Conservation (phyloP, 2,888 invertebrate species). For the Cosmia pyralina region DNA sequence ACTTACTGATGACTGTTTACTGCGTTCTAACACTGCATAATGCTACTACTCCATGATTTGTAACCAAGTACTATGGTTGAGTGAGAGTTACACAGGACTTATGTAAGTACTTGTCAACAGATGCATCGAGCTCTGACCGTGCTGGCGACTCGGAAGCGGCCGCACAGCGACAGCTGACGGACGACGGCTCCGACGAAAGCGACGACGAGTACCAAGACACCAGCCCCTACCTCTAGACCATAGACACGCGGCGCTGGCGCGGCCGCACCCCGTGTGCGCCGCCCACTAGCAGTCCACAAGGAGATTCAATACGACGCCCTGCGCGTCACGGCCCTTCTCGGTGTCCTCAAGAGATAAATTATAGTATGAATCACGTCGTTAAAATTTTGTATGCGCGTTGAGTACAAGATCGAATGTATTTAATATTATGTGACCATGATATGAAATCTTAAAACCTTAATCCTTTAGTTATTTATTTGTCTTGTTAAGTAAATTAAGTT, state of each 20-base stretch:
- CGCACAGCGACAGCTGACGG: conserved; percentile 86
- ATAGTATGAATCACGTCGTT: conserved; percentile 76
- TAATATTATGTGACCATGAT: conserved; percentile 71
- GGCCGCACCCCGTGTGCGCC: conserved; percentile 69
- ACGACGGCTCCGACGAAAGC: conserved; percentile 86
- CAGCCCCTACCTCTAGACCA: conserved; percentile 83
- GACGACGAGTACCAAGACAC: conserved; percentile 88
- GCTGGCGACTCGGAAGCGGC: conserved; percentile 81
- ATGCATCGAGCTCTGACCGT: conserved; percentile 87
- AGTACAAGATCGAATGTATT: conserved; percentile 87
- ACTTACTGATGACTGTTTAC: neutral
- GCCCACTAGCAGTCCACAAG: conserved; percentile 65
- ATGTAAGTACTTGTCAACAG: conserved; percentile 69
- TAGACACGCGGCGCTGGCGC: conserved; percentile 44
- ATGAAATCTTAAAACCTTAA: conserved; percentile 65
- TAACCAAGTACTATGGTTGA: neutral
- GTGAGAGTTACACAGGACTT: neutral
- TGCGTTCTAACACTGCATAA: conserved; percentile 5
- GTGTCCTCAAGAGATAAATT: conserved; percentile 76
- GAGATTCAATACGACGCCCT: conserved; percentile 56
- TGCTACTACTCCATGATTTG: neutral
- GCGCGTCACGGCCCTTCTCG: conserved; percentile 64
- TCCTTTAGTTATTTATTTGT: conserved; percentile 84
- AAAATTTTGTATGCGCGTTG: conserved; percentile 78
- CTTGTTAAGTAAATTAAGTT: conserved; percentile 80